Percentiles rank a stretch among this genome's conserved stretches.
Evolutionary conservation across 2,797 vertebrate species (phyloP).

Genomic region (Arrhamphus sclerolepis): DNA sequence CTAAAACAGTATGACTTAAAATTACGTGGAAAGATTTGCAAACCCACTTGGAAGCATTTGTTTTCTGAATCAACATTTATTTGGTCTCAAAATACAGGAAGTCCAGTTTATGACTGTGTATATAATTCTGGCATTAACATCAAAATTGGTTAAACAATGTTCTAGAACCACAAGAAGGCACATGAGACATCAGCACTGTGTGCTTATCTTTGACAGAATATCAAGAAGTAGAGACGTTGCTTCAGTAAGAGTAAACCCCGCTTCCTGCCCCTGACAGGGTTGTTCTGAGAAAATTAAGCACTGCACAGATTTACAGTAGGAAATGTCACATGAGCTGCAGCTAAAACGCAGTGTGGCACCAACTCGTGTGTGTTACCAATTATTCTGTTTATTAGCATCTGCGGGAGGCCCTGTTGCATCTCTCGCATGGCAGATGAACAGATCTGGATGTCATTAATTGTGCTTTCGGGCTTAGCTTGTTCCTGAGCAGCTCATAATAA

Average conservation of each 20-base stretch:
- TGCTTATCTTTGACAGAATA: constrained; percentile 46
- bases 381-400: background rate
- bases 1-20: constrained; percentile 11
- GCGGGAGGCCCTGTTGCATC: constrained; percentile 21
- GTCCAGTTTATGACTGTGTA: constrained; percentile 51
- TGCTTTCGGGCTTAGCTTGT: constrained; percentile 2
- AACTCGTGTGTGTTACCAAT: background rate
- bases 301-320: constrained; percentile 39
- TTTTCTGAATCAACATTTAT: constrained; percentile 67
- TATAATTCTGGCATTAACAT: constrained; percentile 53
- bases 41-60: constrained; percentile 18
- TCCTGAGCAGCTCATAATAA: constrained; percentile 16
- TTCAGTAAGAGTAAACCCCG: constrained; percentile 38
- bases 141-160: constrained; percentile 34
- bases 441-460: constrained; percentile 4
- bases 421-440: constrained; percentile 4
- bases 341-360: constrained; percentile 6
- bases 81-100: constrained; percentile 53
- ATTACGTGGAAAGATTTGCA: constrained; percentile 6
- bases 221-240: constrained; percentile 41
- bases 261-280: constrained; percentile 48
- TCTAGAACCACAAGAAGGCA: constrained; percentile 47
- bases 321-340: constrained; percentile 26
- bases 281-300: constrained; percentile 35
- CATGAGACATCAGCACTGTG: constrained; percentile 49